Base-by-base conservation (phyloP, 1,140 invertebrate species). In the Holcopasites calliopsidis region DNA sequence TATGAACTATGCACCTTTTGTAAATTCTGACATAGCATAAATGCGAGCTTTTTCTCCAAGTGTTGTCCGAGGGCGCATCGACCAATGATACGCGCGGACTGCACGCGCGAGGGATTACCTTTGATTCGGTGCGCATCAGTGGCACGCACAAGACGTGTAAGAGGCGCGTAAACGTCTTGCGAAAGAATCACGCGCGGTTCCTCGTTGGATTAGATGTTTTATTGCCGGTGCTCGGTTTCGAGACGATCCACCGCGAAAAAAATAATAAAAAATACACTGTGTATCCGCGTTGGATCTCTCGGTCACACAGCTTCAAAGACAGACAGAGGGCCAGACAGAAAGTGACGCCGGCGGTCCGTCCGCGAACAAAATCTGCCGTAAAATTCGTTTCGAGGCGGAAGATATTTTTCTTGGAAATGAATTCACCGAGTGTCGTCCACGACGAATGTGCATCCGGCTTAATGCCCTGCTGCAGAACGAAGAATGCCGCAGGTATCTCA, bases 371-470 rank as follows among this genome's bases (percentile, higher is more conserved):
- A 83, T 83, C 82, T 47, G 62, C 68, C 82, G 77, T 83, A 83
- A 83, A 84, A 84, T 81, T 81, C 70, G 78, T 75, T 80, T 78
- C 71, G 42, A 75, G 66, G 78, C 70, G 82, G 78, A 84, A 74
- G 83, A 84, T 84, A 77, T 78, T 81, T 80, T 84, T 84, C 81
- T 80, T 78, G 55, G 82, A 84, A 84, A 80, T 50, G 70, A 77
- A 83, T 77, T 75, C 69, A 76, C 60, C 54, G 58, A 58, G 52
- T 74, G 64, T 80, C 68, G 80, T 83, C 77, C 82, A 83, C 77
- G 81, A 84, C 82, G 82, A 84, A 84, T 84, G 82, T 80, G 82
- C 83, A 84, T 84, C 83, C 83, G 83, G 83, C 82, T 84, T 84
- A 81, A 84, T 81, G 47, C 64, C 70, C 58, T 31, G 81, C 28